Percentiles rank a stretch among this genome's conserved stretches.
Evolutionary conservation across 1,140 invertebrate species (phyloP).

Genomic region (Lepidurus arcticus): DNA sequence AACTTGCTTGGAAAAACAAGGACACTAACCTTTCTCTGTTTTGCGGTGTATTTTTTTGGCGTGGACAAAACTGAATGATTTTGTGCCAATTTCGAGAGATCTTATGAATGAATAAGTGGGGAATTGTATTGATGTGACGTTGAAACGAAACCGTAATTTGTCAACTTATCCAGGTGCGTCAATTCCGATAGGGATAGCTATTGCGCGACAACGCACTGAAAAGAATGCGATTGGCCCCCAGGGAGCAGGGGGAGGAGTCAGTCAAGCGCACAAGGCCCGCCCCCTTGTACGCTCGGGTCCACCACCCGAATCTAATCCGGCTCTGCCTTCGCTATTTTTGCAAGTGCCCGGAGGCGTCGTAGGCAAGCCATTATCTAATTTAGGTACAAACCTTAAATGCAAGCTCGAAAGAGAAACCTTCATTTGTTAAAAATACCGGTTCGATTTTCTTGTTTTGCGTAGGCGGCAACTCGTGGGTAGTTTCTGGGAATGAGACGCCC

Average conservation of each 20-base stretch:
- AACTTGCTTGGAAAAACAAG: not conserved
- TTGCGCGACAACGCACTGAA: slow-evolving; percentile 65
- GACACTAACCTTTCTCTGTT: not conserved
- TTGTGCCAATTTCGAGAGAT: not conserved
- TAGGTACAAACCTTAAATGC: not conserved
- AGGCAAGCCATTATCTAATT: slow-evolving; percentile 15
- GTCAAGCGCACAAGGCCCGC: not conserved
- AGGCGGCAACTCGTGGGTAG: slow-evolving; percentile 14
- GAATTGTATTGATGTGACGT: not conserved
- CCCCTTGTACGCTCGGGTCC: slow-evolving; percentile 3
- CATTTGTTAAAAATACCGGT: not conserved
- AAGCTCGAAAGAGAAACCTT: not conserved
- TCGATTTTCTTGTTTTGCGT: not conserved
- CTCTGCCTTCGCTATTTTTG: slow-evolving; percentile 11
- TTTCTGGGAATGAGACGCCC: not conserved
- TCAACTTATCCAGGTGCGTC: not conserved
- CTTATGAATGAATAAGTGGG: not conserved
- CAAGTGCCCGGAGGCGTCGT: slow-evolving; percentile 16
- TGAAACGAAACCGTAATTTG: not conserved
- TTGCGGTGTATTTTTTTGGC: not conserved
- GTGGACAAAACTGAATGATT: not conserved
- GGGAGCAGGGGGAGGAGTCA: slow-evolving; percentile 46
- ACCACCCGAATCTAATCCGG: not conserved
- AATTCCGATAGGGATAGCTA: slow-evolving; percentile 78
- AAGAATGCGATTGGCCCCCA: slow-evolving; percentile 42